Conservation (phyloP, 2,797 vertebrate genomes). For the Peromyscus eremicus region DNA sequence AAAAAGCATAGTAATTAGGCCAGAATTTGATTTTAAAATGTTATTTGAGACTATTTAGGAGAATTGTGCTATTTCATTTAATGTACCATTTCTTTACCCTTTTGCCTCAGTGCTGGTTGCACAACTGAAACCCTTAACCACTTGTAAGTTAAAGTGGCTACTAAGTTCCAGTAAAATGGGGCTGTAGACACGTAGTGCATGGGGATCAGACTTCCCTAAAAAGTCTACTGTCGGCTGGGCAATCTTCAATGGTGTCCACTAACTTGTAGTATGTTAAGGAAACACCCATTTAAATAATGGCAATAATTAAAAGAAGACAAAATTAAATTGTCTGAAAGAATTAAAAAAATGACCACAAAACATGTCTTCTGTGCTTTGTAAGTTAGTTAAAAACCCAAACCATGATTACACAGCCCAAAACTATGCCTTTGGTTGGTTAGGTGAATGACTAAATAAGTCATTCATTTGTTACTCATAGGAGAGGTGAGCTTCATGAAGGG, state of each 20-base stretch:
- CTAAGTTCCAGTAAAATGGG: background rate
- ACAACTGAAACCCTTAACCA: slow-evolving; percentile 1
- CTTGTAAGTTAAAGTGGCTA: background rate
- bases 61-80: slow-evolving; percentile 40
- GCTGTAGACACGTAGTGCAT: background rate
- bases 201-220: background rate
- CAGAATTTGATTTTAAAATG: background rate
- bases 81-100: slow-evolving; percentile 14
- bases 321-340: background rate
- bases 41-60: slow-evolving; percentile 55
- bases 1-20: background rate
- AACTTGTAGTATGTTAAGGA: background rate
- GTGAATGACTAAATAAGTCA: background rate
- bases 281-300: slow-evolving; percentile 29
- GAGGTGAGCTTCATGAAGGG: background rate
- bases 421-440: background rate
- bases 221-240: background rate
- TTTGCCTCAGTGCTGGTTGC: background rate
- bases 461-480: background rate
- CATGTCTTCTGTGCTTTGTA: background rate
- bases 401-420: background rate
- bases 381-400: slow-evolving; percentile 20
- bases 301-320: background rate
- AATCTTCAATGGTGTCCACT: background rate
- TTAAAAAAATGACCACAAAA: background rate